Percentiles rank a stretch among this genome's conserved stretches.
Evolutionary conservation across 2,113 vertebrate genomes (phyloP).

Genomic region (Cheirogaleus medius): DNA sequence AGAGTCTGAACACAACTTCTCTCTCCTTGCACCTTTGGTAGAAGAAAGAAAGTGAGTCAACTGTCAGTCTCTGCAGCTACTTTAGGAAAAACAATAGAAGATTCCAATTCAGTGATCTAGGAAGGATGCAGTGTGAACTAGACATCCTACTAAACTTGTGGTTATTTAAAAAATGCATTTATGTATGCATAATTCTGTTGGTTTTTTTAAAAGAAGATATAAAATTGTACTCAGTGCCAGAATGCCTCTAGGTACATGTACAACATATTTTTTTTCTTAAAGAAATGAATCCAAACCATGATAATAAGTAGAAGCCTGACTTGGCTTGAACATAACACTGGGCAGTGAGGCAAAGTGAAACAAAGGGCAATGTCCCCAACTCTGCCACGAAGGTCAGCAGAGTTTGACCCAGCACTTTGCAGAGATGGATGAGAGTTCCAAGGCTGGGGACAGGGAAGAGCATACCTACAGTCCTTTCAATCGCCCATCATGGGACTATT

Average conservation of each 20-base stretch:
- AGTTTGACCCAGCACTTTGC: background rate
- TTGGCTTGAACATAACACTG: background rate
- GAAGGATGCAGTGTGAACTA: background rate
- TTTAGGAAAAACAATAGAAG: background rate
- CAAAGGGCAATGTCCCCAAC: background rate
- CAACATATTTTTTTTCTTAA: background rate
- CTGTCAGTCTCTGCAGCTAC: background rate
- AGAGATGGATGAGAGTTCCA: background rate
- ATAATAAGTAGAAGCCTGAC: background rate
- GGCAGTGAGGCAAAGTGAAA: background rate
- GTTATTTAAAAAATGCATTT: background rate
- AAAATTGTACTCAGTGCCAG: background rate
- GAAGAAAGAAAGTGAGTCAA: background rate
- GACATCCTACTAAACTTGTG: too few species aligned
- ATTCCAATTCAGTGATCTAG: background rate
- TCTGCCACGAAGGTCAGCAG: background rate
- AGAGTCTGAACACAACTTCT: background rate
- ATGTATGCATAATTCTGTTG: background rate
- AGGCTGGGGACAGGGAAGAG: background rate
- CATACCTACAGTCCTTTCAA: slow-evolving; percentile 37
- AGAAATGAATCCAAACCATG: background rate
- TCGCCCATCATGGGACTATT: slow-evolving; percentile 71
- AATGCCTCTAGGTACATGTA: background rate
- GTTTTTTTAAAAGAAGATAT: background rate
- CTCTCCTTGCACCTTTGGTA: background rate